Base-by-base conservation (phyloP, 2,113 vertebrate species). In the Petrocephalus microphthalmus region DNA sequence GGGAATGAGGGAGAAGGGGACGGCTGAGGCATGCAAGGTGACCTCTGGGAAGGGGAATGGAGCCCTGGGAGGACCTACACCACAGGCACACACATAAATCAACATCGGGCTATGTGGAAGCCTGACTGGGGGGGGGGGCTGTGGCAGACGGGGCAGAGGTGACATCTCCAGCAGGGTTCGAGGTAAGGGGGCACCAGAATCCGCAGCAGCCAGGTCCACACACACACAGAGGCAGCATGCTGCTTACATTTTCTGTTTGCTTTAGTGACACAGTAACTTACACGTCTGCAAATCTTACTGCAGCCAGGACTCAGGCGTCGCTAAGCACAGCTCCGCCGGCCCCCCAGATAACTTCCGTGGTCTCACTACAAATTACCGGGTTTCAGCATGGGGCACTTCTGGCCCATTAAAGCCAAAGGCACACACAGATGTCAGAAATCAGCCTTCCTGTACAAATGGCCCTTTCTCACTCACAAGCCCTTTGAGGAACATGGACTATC, bases 51-150 rank as follows among this genome's bases (percentile, higher is more conserved):
- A 52, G 52, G 84, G 74, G 52, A 33, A n/a, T 0, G 11, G 42
- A 47, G 19, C 33, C 19, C 91, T 91, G 92, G 93, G 92, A 93
- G 92, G 93, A 93, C 89, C 91, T 92, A 93, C 25, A 67, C n/a
- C 60, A 67, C n/a, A 67, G 91, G 93, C 91, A 92, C 92, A 93
- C 93, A 93, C 93, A 94, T 93, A 93, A 95, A 95, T 94, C 94
- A 93, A 93, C 93, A 91, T 64, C 37, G 87, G 89, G 88, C 90
- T 91, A 33, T 90, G 0, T 74, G 92, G 93, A 93, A 90, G 91
- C 85, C 88, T 92, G 90, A 90, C 91, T 52, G 83, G 29, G 87
- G 17, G 57, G 45, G 13, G n/a, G 82, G 33, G 84, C 29, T 7
- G 52, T 45, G 56, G 85, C 29, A 47, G 45, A 49, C 2, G n/a